Evolutionary conservation across 2,888 invertebrate species (phyloP).

Genomic region (Coelopa pilipes): DNA sequence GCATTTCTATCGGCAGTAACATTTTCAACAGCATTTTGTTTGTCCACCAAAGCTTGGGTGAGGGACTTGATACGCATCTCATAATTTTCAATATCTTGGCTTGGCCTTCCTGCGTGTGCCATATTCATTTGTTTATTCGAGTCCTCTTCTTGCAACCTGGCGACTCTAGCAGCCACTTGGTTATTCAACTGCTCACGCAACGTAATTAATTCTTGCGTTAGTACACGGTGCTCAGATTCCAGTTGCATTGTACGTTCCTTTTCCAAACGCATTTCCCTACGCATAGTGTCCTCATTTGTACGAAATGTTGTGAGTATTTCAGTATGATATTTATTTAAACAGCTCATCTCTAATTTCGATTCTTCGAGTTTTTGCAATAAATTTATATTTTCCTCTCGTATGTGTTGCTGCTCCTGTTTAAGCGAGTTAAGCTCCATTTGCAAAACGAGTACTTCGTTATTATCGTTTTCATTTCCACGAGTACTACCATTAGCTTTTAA

Average conservation of each 20-base stretch:
- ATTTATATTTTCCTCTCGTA: conserved; percentile 53
- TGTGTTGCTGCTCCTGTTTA: conserved; percentile 60
- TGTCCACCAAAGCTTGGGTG: conserved; percentile 85
- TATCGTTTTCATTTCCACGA: conserved; percentile 50
- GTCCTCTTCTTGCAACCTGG: conserved; percentile 65
- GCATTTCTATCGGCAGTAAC: conserved; percentile 88
- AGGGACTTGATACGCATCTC: conserved; percentile 70
- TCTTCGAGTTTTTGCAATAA: conserved; percentile 53
- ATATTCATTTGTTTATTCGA: conserved; percentile 68
- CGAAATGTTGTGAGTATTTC: conserved; percentile 47
- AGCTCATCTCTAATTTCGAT: conserved; percentile 45
- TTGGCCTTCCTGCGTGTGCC: conserved; percentile 31
- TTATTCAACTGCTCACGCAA: conserved; percentile 65
- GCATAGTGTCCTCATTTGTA: conserved; percentile 50
- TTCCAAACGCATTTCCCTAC: conserved; percentile 59
- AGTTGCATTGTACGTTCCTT: conserved; percentile 67
- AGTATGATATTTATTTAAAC: conserved; percentile 49
- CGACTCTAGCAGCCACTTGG: conserved; percentile 55
- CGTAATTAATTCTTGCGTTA: conserved; percentile 63
- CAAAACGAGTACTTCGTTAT: conserved; percentile 54
- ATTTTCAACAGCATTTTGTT: conserved; percentile 85
- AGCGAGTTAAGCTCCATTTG: conserved; percentile 74
- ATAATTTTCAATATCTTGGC: conserved; percentile 54
- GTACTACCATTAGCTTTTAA: conserved; percentile 64
- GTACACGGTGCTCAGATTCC: conserved; percentile 62